A percentile compares a stretch with the other conserved stretches of the same genome.
These are phyloP conservation scores for Pontoporia blainvillei DNA, from an alignment of 2,113 vertebrate genomes.

Conservation along the genomic window DNA sequence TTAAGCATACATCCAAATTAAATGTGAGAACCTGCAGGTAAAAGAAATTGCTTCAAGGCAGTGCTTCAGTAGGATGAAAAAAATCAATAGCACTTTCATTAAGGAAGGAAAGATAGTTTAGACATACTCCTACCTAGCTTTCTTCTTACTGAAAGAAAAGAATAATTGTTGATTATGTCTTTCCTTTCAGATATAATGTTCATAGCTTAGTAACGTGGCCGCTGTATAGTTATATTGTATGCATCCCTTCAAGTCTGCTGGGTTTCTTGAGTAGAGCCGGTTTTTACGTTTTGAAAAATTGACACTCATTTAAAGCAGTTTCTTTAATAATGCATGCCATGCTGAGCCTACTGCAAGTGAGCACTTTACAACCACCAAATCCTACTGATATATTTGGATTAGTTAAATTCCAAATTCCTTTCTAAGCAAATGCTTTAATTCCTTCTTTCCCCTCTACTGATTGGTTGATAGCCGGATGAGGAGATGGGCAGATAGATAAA, in stretches of 20 bases:
- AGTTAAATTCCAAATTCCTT: slow-evolving; percentile 21
- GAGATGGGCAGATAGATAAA: neutral
- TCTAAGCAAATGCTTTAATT: neutral
- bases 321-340: slow-evolving; percentile 36
- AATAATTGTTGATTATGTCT: slow-evolving; percentile 41
- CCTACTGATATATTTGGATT: slow-evolving; percentile 30
- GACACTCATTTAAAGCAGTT: neutral
- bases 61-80: slow-evolving; percentile 86
- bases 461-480: neutral
- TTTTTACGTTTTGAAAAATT: slow-evolving; percentile 30
- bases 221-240: neutral
- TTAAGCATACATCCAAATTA: slow-evolving; percentile 85
- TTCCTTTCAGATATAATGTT: slow-evolving; percentile 36
- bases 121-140: slow-evolving; percentile 60
- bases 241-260: neutral
- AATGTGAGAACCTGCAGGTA: slow-evolving; percentile 84
- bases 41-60: slow-evolving; percentile 85
- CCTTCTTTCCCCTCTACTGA: neutral
- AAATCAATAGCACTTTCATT: slow-evolving; percentile 92
- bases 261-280: neutral
- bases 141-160: slow-evolving; percentile 62
- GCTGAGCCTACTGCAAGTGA: slow-evolving; percentile 20
- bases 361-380: neutral
- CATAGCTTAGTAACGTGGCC: slow-evolving; percentile 11
- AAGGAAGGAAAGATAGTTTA: slow-evolving; percentile 81